Base-by-base conservation (phyloP, 2,113 vertebrate species). In the Leptodactylus fuscus region DNA sequence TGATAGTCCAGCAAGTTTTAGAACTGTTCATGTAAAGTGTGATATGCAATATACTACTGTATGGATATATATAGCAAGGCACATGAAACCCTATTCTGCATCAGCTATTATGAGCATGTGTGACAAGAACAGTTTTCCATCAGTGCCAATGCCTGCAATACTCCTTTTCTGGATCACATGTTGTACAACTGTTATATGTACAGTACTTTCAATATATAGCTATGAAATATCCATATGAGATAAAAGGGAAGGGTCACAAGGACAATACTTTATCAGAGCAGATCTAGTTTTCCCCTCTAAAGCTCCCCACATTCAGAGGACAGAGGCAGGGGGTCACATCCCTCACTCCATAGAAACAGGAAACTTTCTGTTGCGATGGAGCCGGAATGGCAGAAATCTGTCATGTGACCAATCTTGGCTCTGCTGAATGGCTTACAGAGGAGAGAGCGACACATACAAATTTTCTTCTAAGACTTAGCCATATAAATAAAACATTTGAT, bases 1-100 rank as follows among this genome's bases (percentile, higher is more conserved):
- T n/a, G n/a, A n/a, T n/a, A n/a, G n/a, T n/a, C n/a, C n/a, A n/a
- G n/a, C n/a, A n/a, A n/a, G n/a, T n/a, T n/a, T n/a, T n/a, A n/a
- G n/a, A n/a, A n/a, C n/a, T n/a, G n/a, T n/a, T n/a, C n/a, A n/a
- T n/a, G n/a, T n/a, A n/a, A n/a, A n/a, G n/a, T n/a, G n/a, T n/a
- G n/a, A n/a, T n/a, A n/a, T n/a, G n/a, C n/a, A n/a, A n/a, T n/a
- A n/a, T n/a, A n/a, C n/a, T n/a, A n/a, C n/a, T 36, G 18, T 12
- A 55, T 55, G 75, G 36, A 73, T 78, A 78, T 78, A 78, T 78
- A 55, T 78, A 78, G 48, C 73, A 0, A 20, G 20, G 27, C 24
- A 49, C 16, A 53, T 77, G 48, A 53, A 51, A 77, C 49, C n/a
- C 6, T 34, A 55, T 34, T 78, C 48, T 78, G 8, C 29, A 9